Conservation (phyloP, 2,113 vertebrate species). For the Mustela nigripes region DNA sequence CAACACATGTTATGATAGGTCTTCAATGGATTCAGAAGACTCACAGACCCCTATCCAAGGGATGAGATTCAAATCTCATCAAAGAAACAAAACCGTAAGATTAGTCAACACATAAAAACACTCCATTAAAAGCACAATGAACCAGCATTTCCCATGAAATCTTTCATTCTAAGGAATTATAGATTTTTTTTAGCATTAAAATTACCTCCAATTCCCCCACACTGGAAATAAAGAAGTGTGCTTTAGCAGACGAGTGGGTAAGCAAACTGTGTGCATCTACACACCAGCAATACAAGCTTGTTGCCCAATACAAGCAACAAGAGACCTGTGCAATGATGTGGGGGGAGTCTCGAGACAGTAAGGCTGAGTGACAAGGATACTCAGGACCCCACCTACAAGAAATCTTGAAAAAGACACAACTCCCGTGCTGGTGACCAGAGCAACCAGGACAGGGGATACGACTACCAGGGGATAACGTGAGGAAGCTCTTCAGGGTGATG, state of each 20-base stretch:
- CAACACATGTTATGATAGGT: neutral
- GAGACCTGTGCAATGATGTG: accelerated
- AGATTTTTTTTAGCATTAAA: neutral
- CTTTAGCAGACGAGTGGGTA: too few species aligned
- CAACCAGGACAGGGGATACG: accelerated
- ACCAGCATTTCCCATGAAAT: neutral
- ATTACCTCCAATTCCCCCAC: neutral
- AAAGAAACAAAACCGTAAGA: neutral
- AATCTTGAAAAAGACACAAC: neutral
- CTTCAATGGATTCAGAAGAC: neutral
- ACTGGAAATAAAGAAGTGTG: neutral
- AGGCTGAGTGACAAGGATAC: too few species aligned
- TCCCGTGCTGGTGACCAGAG: neutral
- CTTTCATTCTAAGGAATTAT: neutral
- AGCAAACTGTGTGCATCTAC: neutral
- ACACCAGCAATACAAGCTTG: neutral
- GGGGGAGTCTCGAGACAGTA: neutral
- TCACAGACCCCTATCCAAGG: neutral
- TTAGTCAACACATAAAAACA: neutral
- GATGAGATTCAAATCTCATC: neutral
- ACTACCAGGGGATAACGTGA: accelerated
- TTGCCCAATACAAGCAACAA: neutral
- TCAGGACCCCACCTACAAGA: neutral
- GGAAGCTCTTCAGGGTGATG: too few species aligned
- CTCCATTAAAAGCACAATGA: neutral